These are phyloP conservation scores for Solenopsis fugax DNA, from an alignment of 1,140 invertebrate genomes.

Conservation along the genomic window DNA sequence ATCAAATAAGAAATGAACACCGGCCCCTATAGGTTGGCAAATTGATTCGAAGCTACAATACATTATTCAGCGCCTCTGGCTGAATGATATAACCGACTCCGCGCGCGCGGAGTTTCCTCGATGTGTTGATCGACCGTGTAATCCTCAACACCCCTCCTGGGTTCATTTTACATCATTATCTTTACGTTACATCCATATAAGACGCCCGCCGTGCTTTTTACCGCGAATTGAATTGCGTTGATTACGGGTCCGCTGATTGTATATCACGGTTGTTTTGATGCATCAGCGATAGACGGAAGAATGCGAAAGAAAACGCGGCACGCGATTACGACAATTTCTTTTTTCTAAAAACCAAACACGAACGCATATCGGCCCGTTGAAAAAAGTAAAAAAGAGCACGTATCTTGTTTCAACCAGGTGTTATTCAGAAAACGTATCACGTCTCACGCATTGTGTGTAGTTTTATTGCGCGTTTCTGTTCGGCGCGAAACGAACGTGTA, in stretches of 20 bases:
- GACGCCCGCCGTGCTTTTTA: constrained; percentile 31
- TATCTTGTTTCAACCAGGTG: background rate
- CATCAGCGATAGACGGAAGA: background rate
- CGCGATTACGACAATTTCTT: constrained; percentile 11
- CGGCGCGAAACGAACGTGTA: background rate
- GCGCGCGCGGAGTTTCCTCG: constrained; percentile 19
- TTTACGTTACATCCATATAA: constrained; percentile 21
- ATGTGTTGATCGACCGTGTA: constrained; percentile 38
- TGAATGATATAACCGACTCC: constrained; percentile 31
- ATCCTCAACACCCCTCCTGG: background rate
- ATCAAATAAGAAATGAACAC: constrained; percentile 24
- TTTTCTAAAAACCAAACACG: background rate
- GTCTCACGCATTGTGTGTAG: background rate
- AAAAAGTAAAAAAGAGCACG: background rate
- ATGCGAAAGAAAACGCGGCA: background rate
- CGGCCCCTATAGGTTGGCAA: background rate
- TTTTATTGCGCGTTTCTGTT: background rate
- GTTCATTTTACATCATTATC: constrained; percentile 56
- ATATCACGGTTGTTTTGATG: constrained; percentile 32
- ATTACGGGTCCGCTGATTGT: constrained; percentile 42
- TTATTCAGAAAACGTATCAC: background rate
- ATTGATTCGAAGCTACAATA: constrained; percentile 46
- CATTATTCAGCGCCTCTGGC: background rate
- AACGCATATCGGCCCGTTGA: too few relatives aligned
- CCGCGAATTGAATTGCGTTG: constrained; percentile 38